Conservation (phyloP, 1,140 invertebrate species). For the Triops cancriformis region DNA sequence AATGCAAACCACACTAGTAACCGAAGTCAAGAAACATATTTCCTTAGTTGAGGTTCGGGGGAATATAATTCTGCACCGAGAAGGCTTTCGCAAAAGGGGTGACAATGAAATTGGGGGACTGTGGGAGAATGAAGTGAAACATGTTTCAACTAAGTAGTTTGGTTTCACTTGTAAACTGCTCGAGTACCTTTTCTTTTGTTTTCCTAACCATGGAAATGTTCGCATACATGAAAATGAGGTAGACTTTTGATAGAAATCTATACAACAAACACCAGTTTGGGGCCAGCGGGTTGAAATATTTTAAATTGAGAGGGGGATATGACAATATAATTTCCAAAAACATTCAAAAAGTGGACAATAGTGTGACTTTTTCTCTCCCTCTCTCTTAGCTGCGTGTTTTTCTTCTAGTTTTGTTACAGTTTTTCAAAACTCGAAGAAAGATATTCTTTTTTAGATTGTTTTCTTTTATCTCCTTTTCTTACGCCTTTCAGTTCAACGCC, state of each 20-base stretch:
- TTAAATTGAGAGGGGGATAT: slow-evolving; percentile 9
- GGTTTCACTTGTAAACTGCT: not conserved
- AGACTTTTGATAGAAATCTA: slow-evolving; percentile 14
- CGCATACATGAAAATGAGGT: slow-evolving; percentile 7
- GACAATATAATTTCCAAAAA: not conserved
- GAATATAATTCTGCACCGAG: not conserved
- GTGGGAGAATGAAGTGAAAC: not conserved
- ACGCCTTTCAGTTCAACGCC: not conserved
- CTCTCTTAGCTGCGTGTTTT: not conserved
- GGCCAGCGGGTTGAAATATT: not conserved
- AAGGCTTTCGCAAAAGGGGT: not conserved
- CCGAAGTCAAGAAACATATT: not conserved
- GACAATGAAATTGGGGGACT: not conserved
- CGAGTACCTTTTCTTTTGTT: not conserved
- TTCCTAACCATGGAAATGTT: slow-evolving; percentile 6
- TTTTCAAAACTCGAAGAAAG: not conserved
- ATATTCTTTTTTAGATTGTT: not conserved
- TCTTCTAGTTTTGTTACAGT: not conserved
- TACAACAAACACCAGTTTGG: slow-evolving; percentile 5
- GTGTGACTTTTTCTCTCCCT: too few relatives aligned
- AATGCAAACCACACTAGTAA: not conserved
- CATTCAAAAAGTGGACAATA: not conserved
- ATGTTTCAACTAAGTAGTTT: not conserved
- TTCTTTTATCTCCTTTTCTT: not conserved
- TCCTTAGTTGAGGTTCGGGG: not conserved